A percentile compares a stretch with the other conserved stretches of the same genome.
Conservation (phyloP, 2,797 vertebrate genomes). For the Rhinella marina region DNA sequence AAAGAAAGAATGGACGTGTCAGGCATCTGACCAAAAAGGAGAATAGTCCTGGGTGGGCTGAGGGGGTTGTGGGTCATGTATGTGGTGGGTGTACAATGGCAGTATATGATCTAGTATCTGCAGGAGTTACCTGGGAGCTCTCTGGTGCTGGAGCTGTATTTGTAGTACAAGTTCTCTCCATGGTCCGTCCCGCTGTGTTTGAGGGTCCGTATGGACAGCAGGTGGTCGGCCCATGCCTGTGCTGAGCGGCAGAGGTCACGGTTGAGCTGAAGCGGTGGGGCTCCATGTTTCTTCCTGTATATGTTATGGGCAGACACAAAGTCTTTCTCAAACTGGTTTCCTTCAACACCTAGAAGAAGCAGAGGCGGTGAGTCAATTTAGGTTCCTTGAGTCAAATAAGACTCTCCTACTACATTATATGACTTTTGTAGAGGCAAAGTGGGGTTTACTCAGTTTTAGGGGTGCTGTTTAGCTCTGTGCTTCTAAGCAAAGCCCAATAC, state of each 20-base stretch:
- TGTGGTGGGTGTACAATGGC: too few species aligned
- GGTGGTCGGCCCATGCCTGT: slow-evolving; percentile 80
- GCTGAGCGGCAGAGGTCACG: slow-evolving; percentile 88
- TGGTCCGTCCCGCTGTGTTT: slow-evolving; percentile 55
- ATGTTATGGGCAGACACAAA: slow-evolving; percentile 90
- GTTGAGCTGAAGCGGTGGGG: slow-evolving; percentile 88
- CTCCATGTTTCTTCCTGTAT: slow-evolving; percentile 89
- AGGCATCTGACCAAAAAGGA: too few species aligned
- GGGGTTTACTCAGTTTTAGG: not conserved
- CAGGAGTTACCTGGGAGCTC: slow-evolving; percentile 56
- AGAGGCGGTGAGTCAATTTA: not conserved
- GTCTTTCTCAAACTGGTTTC: slow-evolving; percentile 85
- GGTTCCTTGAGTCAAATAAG: not conserved
- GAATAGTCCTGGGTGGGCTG: too few species aligned
- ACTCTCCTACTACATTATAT: not conserved
- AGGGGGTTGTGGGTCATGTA: too few species aligned
- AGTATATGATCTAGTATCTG: too few species aligned
- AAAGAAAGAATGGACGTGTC: too few species aligned
- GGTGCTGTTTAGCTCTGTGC: not conserved
- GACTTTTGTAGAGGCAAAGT: not conserved
- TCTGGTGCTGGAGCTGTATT: slow-evolving; percentile 59
- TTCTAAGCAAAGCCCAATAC: too few species aligned
- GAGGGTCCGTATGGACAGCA: slow-evolving; percentile 59
- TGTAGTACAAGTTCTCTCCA: slow-evolving; percentile 61
- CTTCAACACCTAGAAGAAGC: slow-evolving; percentile 48